These are phyloP conservation scores for Diplodus puntazzo DNA, from an alignment of 2,797 vertebrate species.

Conservation along the genomic window DNA sequence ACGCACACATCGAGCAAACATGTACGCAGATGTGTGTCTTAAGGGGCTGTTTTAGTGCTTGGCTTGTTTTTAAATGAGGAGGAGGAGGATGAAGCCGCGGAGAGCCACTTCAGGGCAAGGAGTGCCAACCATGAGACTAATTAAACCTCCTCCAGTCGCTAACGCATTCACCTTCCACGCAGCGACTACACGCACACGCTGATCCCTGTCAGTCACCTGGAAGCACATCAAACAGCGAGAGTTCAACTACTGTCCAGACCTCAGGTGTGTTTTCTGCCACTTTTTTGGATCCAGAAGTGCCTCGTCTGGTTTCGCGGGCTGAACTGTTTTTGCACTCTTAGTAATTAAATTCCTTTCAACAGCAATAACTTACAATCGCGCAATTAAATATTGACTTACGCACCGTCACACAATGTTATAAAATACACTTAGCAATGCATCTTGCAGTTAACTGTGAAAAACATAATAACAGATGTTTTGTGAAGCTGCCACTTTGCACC, in stretches of 20 bases:
- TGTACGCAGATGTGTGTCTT: conserved; percentile 48
- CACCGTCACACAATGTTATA: background rate
- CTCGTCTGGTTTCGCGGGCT: conserved; percentile 22
- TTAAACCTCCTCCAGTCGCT: conserved; percentile 59
- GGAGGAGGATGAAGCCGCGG: conserved; percentile 22
- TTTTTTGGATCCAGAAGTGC: conserved; percentile 11
- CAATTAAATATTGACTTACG: background rate
- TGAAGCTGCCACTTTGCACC: background rate
- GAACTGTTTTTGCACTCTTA: conserved; percentile 14
- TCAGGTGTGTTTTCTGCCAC: conserved; percentile 26
- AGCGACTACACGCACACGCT: conserved; percentile 39
- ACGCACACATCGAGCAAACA: conserved; percentile 13
- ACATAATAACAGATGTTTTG: background rate
- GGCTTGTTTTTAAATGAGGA: conserved; percentile 50
- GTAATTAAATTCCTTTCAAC: conserved; percentile 8
- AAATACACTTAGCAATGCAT: background rate
- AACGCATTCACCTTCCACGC: conserved; percentile 32
- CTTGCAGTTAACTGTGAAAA: background rate
- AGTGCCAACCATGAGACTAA: conserved; percentile 58
- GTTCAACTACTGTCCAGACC: conserved; percentile 23
- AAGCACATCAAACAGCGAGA: conserved; percentile 46
- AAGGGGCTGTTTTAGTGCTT: conserved; percentile 65
- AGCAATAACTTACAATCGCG: background rate
- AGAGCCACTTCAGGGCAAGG: conserved; percentile 63
- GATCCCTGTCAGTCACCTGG: conserved; percentile 40